These are phyloP conservation scores for Tiliacea aurago DNA, from an alignment of 2,888 invertebrate genomes.

Conservation along the genomic window DNA sequence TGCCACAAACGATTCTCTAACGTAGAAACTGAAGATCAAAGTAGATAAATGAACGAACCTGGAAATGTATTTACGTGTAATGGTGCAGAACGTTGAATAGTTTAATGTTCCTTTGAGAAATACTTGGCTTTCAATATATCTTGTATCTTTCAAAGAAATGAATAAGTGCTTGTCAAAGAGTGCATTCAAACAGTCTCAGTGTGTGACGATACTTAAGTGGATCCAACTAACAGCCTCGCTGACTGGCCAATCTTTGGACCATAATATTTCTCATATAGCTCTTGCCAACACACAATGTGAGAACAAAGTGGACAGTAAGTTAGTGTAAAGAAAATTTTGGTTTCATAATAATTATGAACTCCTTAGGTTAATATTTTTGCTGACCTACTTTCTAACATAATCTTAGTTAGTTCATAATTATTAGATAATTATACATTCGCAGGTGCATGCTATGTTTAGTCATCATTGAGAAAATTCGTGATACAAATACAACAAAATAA, in stretches of 20 bases:
- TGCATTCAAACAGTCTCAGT: conserved; percentile 6
- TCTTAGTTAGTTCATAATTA: background rate
- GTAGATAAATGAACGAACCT: conserved; percentile 12
- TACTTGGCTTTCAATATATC: conserved; percentile 19
- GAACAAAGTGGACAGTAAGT: background rate
- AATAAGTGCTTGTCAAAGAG: conserved; percentile 27
- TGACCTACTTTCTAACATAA: background rate
- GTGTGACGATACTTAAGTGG: background rate
- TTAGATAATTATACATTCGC: background rate
- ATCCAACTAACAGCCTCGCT: background rate
- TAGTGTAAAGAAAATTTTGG: background rate
- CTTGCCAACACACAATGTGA: background rate
- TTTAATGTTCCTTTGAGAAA: conserved; percentile 23
- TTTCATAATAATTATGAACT: background rate
- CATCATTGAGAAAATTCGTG: background rate
- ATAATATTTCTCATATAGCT: background rate
- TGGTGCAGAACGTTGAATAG: conserved; percentile 44
- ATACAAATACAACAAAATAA: background rate
- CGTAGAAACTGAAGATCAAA: conserved; percentile 9
- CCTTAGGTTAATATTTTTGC: background rate
- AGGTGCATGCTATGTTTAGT: background rate
- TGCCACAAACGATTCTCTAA: background rate
- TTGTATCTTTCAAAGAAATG: conserved; percentile 35
- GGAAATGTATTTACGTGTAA: conserved; percentile 37
- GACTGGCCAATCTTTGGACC: conserved; percentile 9